phyloP scores from a whole-genome alignment of 2,888 invertebrate genomes.

The Pachycephus smyrnensis region DNA sequence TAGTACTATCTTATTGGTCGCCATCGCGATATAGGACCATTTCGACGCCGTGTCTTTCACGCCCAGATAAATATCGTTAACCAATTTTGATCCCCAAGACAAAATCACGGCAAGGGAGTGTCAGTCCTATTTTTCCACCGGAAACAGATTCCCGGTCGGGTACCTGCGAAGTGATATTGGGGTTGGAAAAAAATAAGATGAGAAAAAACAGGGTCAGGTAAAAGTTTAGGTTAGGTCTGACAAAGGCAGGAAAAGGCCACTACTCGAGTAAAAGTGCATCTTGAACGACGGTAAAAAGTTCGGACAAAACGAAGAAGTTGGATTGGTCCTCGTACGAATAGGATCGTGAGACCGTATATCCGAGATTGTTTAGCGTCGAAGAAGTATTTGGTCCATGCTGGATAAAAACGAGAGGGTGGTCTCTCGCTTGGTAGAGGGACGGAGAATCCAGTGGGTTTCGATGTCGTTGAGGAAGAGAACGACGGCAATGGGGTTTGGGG shows the following conservation, averaged over 20 bases:
- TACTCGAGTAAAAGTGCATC: not conserved
- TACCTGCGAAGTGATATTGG: too few relatives aligned
- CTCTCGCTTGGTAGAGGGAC: not conserved
- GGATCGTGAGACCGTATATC: not conserved
- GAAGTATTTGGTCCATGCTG: not conserved
- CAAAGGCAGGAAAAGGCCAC: not conserved
- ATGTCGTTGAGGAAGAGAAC: not conserved
- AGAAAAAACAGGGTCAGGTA: not conserved
- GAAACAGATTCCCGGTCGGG: not conserved
- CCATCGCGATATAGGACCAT: not conserved
- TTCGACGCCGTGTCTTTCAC: not conserved
- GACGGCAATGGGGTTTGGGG: not conserved
- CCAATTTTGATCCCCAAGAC: not conserved
- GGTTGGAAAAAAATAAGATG: too few relatives aligned
- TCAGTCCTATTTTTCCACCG: not conserved
- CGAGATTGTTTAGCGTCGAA: constrained; percentile 3
- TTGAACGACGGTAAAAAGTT: not conserved
- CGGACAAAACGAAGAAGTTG: not conserved
- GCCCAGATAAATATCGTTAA: not conserved
- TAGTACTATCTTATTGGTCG: not conserved
- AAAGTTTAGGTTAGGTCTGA: not conserved
- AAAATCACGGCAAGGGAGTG: not conserved
- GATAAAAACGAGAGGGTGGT: not conserved
- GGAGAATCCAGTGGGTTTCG: not conserved
- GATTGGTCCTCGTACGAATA: not conserved